Evolutionary conservation across 2,888 invertebrate genomes (phyloP), one percentile per base, ranked within the genome.

Genomic region (Diplolepis rosae): DNA sequence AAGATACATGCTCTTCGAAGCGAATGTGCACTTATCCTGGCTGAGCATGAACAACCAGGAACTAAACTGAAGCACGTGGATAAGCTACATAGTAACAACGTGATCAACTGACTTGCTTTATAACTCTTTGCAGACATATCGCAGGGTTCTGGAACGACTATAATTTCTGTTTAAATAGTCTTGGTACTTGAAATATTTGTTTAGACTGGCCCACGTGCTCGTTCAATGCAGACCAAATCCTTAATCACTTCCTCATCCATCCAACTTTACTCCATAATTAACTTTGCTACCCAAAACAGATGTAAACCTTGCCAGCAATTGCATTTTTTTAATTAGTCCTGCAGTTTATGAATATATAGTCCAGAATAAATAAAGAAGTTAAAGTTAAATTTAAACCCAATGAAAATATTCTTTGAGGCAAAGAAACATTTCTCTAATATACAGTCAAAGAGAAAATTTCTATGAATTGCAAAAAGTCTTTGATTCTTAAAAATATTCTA

Each of bases 71-170:
- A 66, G 73, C 68, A 68, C 61, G 70, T 73, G 45, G 77, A 79
- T 79, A 78, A 77, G 76, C 76, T 75, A 76, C n/a, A n/a, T n/a
- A n/a, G 74, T 73, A 73, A 75, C 75, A 74, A 77, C 73, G 75
- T 79, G 78, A 79, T 80, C 78, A 79, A 76, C 77, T 73, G 75
- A 73, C 73, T 74, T 32, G 22, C 56, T 56, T n/a, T n/a, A 35
- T 35, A 35, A 32, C 32, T 35, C 32, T 22, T 56, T 22, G 32
- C 32, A 22, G 56, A 56, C 35, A 56, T 35, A 35, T 9, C 32
- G 32, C 56, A 35, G 56, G 13, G 56, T 22, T 32, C 56, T 32
- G 35, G 18, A 56, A 22, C 32, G 13, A 56, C 22, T 56, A 15
- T n/a, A 30, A 18, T 56, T 56, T 35, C 11, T 32, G 35, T 35